Conservation (phyloP, 2,797 vertebrate genomes). For the Tiaroga cobitis region DNA sequence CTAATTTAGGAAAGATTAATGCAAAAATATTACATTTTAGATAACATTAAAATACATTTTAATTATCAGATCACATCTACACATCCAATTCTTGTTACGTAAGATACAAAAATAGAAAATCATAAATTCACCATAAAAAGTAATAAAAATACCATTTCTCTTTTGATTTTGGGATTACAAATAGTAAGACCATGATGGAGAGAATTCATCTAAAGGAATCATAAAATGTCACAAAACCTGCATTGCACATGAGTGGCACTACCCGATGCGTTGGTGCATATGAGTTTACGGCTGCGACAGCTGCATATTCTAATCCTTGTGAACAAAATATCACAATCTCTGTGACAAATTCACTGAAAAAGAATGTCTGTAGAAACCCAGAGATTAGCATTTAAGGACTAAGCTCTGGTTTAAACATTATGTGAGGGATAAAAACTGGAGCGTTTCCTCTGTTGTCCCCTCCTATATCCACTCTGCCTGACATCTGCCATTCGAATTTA, state of each 20-base stretch:
- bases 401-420: conserved; percentile 31
- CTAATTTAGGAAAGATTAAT: not conserved
- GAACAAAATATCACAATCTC: conserved; percentile 43
- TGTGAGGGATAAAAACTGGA: conserved; percentile 18
- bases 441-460: conserved; percentile 19
- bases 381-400: conserved; percentile 38
- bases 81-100: not conserved
- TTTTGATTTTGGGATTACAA: not conserved
- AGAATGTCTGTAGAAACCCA: conserved; percentile 20
- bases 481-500: not conserved
- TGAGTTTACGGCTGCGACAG: not conserved
- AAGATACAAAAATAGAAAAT: not conserved
- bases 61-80: not conserved
- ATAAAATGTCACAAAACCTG: not conserved
- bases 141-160: not conserved
- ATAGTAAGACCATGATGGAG: not conserved
- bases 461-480: not conserved
- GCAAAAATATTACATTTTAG: not conserved
- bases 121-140: not conserved
- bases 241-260: not conserved
- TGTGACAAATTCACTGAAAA: conserved; percentile 38
- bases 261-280: not conserved
- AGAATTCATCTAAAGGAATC: not conserved
- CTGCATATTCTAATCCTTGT: conserved; percentile 34
- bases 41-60: not conserved